Evolutionary conservation across 2,888 invertebrate species (phyloP), one percentile per base, ranked within the genome.

Genomic region (Gortyna flavago): DNA sequence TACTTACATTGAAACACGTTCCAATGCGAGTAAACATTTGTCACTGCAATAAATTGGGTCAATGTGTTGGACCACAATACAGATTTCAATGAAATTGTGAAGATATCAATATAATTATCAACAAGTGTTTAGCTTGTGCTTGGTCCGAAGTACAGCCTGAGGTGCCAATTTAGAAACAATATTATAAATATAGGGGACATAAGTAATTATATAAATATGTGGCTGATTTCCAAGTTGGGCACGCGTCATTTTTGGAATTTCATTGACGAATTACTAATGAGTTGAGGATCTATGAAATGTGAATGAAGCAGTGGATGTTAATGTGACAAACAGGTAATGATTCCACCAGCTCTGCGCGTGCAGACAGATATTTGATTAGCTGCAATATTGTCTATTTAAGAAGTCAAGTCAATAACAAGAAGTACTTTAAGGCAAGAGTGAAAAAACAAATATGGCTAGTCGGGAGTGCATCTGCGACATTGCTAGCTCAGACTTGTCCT

Each of bases 21-120:
- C 80, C 67, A 77, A 72, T 83, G 68, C 59, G 68, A 71, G 65
- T 70, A 72, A 64, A 62, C 67, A 72, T 77, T 77, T 75, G 70
- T 85, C 80, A 79, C 57, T 41, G 72, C 61, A 78, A 67, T 62
- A 77, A 78, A 84, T 84, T 83, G 70, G 78, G 83, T 75, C 75
- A 84, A 85, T 64, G 59, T 75, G 64, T 73, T 67, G 61, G 61
- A 75, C 67, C 48, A 81, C 71, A 78, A 73, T 75, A 67, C 62
- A 48, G 57, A 64, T 48, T 84, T 83, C 83, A 25, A 64, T 21
- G 75, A 78, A 84, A 71, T 70, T 32, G 66, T 48, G 48, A 68
- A 64, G 74, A 71, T 80, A 70, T 84, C 73, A 77, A 78, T 75
- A 75, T 73, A 67, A 72, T 76, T 76, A 51, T 68, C 65, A 62